phyloP scores from a whole-genome alignment of 2,888 invertebrate species.

The Aphodius sticticus region DNA sequence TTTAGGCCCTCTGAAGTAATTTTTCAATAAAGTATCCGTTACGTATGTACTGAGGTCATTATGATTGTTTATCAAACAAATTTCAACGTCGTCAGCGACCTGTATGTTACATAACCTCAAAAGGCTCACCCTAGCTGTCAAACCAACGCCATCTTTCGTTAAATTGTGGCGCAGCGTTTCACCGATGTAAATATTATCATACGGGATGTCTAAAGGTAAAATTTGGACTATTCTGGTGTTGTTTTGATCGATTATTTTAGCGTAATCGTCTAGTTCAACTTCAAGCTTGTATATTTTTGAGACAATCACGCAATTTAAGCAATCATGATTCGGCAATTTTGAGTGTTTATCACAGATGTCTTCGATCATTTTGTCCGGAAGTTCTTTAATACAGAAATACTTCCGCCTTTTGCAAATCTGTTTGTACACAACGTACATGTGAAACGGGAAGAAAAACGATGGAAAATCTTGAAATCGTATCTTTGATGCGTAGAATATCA shows the following conservation, averaged over 20 bases:
- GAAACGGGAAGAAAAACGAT: conserved; percentile 52
- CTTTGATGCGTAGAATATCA: conserved; percentile 34
- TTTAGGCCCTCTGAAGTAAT: conserved; percentile 74
- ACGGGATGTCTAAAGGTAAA: conserved; percentile 28
- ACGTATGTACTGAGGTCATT: conserved; percentile 55
- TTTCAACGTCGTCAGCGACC: conserved; percentile 53
- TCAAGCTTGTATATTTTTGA: conserved; percentile 16
- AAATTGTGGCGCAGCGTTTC: conserved; percentile 34
- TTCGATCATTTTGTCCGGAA: conserved; percentile 45
- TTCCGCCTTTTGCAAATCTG: conserved; percentile 47
- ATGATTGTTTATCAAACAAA: conserved; percentile 60
- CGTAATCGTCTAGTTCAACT: conserved; percentile 28
- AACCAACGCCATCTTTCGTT: conserved; percentile 10
- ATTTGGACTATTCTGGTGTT: conserved; percentile 25
- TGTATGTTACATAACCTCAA: conserved; percentile 10
- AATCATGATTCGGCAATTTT: conserved; percentile 33
- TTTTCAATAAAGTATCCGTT: conserved; percentile 68
- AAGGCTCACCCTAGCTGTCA: conserved; percentile 21
- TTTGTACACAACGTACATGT: conserved; percentile 53
- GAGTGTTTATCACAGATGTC: conserved; percentile 38
- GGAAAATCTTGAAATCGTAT: conserved; percentile 47
- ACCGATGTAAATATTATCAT: conserved; percentile 30
- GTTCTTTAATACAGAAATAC: conserved; percentile 44
- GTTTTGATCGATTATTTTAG: conserved; percentile 18
- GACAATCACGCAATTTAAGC: conserved; percentile 34